Conservation (phyloP, 2,797 vertebrate species). For the Rhynchonycteris naso region DNA sequence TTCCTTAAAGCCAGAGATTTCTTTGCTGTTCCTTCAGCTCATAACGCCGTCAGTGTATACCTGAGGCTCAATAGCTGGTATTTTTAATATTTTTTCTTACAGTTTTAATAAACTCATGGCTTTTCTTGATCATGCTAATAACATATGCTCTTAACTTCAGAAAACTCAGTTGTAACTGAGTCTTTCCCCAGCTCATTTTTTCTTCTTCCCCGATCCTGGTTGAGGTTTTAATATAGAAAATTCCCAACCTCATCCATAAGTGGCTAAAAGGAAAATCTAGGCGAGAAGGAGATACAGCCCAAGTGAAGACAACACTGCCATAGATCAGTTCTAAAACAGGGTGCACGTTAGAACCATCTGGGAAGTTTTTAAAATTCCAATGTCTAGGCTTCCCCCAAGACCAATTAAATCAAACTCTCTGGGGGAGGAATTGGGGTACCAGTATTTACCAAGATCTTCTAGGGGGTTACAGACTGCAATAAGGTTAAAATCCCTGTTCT, state of each 20-base stretch:
- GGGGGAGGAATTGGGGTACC: background rate
- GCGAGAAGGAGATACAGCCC: background rate
- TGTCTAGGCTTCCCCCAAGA: background rate
- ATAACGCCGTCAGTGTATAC: background rate
- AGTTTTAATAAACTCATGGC: constrained; percentile 28
- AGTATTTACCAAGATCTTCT: constrained; percentile 3
- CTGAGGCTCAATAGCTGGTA: background rate
- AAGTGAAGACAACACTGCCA: background rate
- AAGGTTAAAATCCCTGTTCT: background rate
- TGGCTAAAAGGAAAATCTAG: background rate
- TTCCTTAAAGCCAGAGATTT: background rate
- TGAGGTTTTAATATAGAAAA: background rate
- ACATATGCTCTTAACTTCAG: background rate
- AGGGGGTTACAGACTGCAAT: background rate
- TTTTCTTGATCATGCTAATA: constrained; percentile 8
- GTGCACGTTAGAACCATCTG: background rate
- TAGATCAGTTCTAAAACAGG: background rate
- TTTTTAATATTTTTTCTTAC: constrained; percentile 30
- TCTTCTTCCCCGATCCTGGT: background rate
- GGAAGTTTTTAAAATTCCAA: background rate
- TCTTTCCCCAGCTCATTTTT: background rate
- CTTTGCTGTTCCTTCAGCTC: background rate
- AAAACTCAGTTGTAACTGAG: constrained; percentile 44
- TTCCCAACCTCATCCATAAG: background rate
- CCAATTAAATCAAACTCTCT: constrained; percentile 29